Base-by-base conservation (phyloP, 2,888 invertebrate genomes). In the Gisinianus flammeolus region DNA sequence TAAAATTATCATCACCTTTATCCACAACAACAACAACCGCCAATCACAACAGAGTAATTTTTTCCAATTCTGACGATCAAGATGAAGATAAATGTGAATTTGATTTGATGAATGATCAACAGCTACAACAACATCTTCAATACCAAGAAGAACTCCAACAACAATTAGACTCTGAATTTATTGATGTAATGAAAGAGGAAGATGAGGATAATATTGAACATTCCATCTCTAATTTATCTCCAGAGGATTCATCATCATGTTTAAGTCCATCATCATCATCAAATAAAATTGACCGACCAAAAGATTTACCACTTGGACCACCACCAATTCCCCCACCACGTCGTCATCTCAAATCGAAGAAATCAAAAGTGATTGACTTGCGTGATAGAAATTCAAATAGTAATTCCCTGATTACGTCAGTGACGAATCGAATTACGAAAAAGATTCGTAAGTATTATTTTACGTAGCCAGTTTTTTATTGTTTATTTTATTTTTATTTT, bases 311-410 rank as follows among this genome's bases (percentile, higher is more conserved):
- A 16, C 52, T 77, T 5, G 22, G 12, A 5, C 33, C 16, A 8
- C 66, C 72, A 4, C 72, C 72, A 30, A 52, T 72, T 26, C 62
- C 76, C 35, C 77, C 77, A 24, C 71, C 71, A 19, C 76, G 26
- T 58, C 28, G 76, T 54, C 52, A 24, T 26, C 64, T 24, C 26
- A 35, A 58, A 74, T 16, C 16, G 26, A 77, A 77, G 77, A 77
- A 77, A 77, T 77, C 77, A 54, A 77, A 77, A 77, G 77, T 77
- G 58, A 77, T 77, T 72, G 77, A 77, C 72, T 77, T 77, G 56
- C 71, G 77, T 22, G 52, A 44, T 71, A 31, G 70, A 16, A 35
- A 66, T 67, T 58, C 70, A 71, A 77, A 77, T 71, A 77, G 72
- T 77, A 77, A 67, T 77, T 77, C 77, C 26, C 66, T 77, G 72